These are phyloP conservation scores for Oligia fasciuncula DNA, from an alignment of 2,888 invertebrate genomes.

Conservation along the genomic window DNA sequence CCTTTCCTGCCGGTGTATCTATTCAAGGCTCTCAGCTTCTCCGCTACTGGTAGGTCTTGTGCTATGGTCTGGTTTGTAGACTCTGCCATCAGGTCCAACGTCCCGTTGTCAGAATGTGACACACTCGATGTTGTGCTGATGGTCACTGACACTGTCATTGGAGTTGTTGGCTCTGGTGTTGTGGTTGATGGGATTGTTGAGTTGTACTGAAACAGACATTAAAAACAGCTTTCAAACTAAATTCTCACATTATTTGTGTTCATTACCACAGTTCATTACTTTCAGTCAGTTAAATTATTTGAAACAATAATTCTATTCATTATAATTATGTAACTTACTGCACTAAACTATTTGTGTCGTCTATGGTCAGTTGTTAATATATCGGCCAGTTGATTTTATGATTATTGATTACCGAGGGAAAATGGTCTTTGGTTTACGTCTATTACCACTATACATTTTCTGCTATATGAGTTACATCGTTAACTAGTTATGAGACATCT, in stretches of 20 bases:
- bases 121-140: conserved; percentile 50
- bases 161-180: conserved; percentile 58
- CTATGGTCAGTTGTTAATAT: not conserved
- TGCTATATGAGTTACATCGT: not conserved
- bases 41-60: conserved; percentile 85
- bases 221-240: not conserved
- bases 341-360: not conserved
- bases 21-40: conserved; percentile 84
- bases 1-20: conserved; percentile 87
- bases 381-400: not conserved
- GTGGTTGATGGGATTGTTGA: conserved; percentile 64
- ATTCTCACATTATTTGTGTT: not conserved
- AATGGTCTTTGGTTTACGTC: not conserved
- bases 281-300: too few relatives aligned
- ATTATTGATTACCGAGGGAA: not conserved
- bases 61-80: conserved; percentile 82
- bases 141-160: conserved; percentile 47
- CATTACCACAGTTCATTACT: not conserved
- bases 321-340: not conserved
- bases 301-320: not conserved
- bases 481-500: not conserved
- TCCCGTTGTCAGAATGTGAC: conserved; percentile 72
- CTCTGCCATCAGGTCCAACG: conserved; percentile 79
- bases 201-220: conserved; percentile 72
- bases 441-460: not conserved